Percentiles rank a stretch among this genome's conserved stretches.
phyloP scores from a whole-genome alignment of 2,888 invertebrate genomes.

The Endomychus coccineus region DNA sequence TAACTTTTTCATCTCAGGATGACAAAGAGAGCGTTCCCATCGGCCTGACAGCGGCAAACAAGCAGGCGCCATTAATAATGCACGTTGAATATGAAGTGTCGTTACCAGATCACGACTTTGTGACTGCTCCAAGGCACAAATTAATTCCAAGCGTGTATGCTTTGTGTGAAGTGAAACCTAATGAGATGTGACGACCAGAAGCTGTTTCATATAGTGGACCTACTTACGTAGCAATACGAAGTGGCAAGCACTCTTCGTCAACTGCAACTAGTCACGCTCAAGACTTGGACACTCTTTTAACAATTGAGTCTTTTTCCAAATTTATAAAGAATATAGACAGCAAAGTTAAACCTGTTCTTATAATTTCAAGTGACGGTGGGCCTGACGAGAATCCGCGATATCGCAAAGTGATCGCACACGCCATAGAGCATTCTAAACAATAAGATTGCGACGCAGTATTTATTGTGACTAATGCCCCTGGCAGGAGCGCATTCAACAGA shows the following conservation, averaged over 20 bases:
- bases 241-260: slow-evolving; percentile 24
- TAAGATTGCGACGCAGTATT: slow-evolving; percentile 16
- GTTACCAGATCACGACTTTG: slow-evolving; percentile 24
- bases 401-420: slow-evolving; percentile 21
- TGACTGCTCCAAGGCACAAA: slow-evolving; percentile 22
- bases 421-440: slow-evolving; percentile 3
- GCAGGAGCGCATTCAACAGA: slow-evolving; percentile 15
- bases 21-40: slow-evolving; percentile 36
- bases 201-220: slow-evolving; percentile 38
- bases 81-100: slow-evolving; percentile 17
- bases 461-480: slow-evolving; percentile 19
- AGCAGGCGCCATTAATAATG: slow-evolving; percentile 29
- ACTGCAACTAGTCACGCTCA: slow-evolving; percentile 18
- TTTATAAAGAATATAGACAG: slow-evolving; percentile 10
- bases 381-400: slow-evolving; percentile 28
- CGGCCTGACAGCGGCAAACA: slow-evolving; percentile 38
- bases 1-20: slow-evolving; percentile 30
- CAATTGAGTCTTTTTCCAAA: slow-evolving; percentile 8
- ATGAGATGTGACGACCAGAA: slow-evolving; percentile 28
- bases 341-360: slow-evolving; percentile 21
- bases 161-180: slow-evolving; percentile 21
- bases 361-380: slow-evolving; percentile 24
- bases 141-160: slow-evolving; percentile 24
- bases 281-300: slow-evolving; percentile 17
- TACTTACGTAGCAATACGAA: slow-evolving; percentile 37